Base-by-base conservation (phyloP, 2,888 invertebrate species). In the Lymantria monacha region DNA sequence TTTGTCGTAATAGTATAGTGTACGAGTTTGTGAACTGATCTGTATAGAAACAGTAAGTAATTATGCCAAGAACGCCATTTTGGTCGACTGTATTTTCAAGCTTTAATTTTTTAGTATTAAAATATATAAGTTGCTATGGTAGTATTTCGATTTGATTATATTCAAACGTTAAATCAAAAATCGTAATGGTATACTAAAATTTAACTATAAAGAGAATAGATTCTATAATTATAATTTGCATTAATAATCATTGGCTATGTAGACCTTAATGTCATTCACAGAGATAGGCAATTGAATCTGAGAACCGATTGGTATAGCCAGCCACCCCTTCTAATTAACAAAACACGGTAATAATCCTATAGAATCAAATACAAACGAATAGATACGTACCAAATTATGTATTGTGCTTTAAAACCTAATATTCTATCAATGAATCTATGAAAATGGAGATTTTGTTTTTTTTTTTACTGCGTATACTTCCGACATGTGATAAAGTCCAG, bases 1-100 rank as follows among this genome's bases (percentile, higher is more conserved):
- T 60, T 46, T 51, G 42, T 57, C 47, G 63, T 42, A 40, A 51
- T 48, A 30, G 36, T 15, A 44, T 53, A 53, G 30, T 53, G 53
- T 13, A 45, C 22, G 49, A 61, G 61, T 57, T 56, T 68, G 73
- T 79, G 77, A 77, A 79, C 74, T 75, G 54, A 68, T 78, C 77
- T 79, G 78, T 74, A 68, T 69, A 61, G 55, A 49, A 59, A 55
- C 42, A 48, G 55, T 64, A 49, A 68, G 68, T 67, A 64, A 70
- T 59, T 61, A 69, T 61, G 67, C 59, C 62, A 63, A 67, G 61
- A 60, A 51, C 49, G 52, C 59, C 54, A 51, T 51, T 36, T 53
- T 46, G 37, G 36, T 37, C 46, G 57, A 60, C 54, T 53, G 47
- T 46, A 52, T 59, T 38, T 58, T 63, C 46, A 63, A 70, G 69